A percentile compares a stretch with the other conserved stretches of the same genome.
Evolutionary conservation across 1,140 invertebrate genomes (phyloP).

Genomic region (Brachionus asplanchnoidis): DNA sequence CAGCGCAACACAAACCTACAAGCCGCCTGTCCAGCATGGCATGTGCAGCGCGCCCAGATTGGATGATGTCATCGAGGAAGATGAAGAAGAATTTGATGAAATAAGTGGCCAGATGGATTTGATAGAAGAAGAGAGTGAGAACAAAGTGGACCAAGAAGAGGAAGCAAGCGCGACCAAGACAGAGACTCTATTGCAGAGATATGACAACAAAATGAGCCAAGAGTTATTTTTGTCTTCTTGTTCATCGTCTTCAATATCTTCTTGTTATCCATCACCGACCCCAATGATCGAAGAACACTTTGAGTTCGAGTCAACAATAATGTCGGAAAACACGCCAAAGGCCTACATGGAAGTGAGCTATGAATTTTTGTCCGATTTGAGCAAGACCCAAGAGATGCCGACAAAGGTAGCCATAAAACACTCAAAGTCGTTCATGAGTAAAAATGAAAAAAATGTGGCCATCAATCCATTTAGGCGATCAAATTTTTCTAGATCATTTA

Average conservation of each 20-base stretch:
- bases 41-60: conserved; percentile 37
- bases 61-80: conserved; percentile 33
- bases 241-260: background rate
- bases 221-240: background rate
- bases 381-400: background rate
- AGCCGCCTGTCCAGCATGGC: conserved; percentile 32
- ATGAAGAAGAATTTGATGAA: conserved; percentile 3
- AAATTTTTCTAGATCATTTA: conserved; percentile 20
- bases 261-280: background rate
- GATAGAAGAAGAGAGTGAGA: background rate
- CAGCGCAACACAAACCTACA: conserved; percentile 18
- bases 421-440: conserved; percentile 4
- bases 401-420: background rate
- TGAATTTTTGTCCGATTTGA: conserved; percentile 36
- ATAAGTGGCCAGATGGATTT: background rate
- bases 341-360: conserved; percentile 3
- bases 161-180: background rate
- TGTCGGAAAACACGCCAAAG: background rate
- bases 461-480: background rate
- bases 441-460: background rate
- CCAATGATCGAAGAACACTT: background rate
- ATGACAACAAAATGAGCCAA: conserved; percentile 2
- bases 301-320: background rate
- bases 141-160: background rate
- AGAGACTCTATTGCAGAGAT: background rate